Base-by-base conservation (phyloP, 1,140 invertebrate species). In the Muscidifurax raptorellus region DNA sequence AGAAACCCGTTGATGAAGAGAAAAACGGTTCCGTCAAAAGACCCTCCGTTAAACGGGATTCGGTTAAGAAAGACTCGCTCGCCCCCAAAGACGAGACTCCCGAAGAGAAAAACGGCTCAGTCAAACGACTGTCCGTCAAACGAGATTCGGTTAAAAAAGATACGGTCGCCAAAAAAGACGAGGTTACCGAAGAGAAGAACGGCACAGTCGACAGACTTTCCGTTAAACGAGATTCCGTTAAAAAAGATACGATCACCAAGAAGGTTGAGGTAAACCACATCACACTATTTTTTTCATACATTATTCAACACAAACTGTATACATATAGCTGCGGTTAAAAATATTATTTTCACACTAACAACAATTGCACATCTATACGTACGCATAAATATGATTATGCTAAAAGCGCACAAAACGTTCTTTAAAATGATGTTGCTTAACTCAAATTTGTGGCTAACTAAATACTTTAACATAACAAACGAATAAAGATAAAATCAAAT, bases 141-240 rank as follows among this genome's bases (percentile, higher is more conserved):
- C 25, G 77, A 32, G 77, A 79, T n/a, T 79, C 77, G 28, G 30
- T 79, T 36, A 79, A 79, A 79, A 66, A 22, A 79, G 77, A 79
- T n/a, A 22, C 32, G 30, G 52, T 69, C 32, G 22, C 6, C 18
- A 80, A 84, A 80, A 79, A 74, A 75, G 27, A 52, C 64, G 83
- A 80, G 44, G 69, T 74, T n/a, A n/a, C 30, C 15, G 72, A 82
- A 27, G 22, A 59, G n/a, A 59, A 59, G 52, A 59, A 59, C 52
- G 52, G 52, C 15, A 59, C 18, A 59, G 52, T 59, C 18, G 52
- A 59, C n/a, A 59, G 36, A 13, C 36, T 47, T 52, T 52, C 66
- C 10, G 36, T 66, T 52, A 69, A 32, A 79, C 78, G 40, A 64
- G 44, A 77, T 36, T 59, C 76, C 9, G 77, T 84, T 79, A 84